Evolutionary conservation across 2,113 vertebrate species (phyloP).

Genomic region (Chaenocephalus aceratus): DNA sequence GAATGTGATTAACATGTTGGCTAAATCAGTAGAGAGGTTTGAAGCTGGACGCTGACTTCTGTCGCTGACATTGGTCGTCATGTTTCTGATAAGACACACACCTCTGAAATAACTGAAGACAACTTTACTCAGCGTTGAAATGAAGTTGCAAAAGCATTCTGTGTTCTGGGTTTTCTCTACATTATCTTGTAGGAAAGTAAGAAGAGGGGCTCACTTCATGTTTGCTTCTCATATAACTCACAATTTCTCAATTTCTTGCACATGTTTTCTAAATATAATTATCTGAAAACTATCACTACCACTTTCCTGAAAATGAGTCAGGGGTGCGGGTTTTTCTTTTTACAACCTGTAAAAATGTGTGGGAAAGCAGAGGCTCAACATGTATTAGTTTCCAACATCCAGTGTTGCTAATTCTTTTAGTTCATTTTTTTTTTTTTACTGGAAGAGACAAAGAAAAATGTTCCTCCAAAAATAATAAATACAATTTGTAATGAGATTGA

Average conservation of each 20-base stretch:
- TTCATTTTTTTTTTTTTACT: too few relatives aligned
- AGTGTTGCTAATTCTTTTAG: background rate
- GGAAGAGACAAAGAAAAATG: too few relatives aligned
- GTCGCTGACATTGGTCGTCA: background rate
- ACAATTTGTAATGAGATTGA: too few relatives aligned
- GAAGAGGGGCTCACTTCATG: too few relatives aligned
- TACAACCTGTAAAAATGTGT: background rate
- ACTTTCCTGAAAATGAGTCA: background rate
- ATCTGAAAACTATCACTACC: background rate
- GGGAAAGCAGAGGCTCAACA: background rate
- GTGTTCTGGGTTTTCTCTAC: background rate
- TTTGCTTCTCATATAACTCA: too few relatives aligned
- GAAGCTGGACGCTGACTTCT: background rate
- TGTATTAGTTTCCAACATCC: constrained; percentile 10
- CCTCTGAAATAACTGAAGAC: background rate
- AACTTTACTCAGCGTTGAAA: background rate
- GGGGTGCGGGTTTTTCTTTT: background rate
- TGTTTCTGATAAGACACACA: background rate
- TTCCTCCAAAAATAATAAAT: too few relatives aligned
- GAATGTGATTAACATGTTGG: background rate
- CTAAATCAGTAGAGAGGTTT: background rate
- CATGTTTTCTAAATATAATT: background rate
- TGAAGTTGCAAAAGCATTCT: background rate
- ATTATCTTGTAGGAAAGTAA: too few relatives aligned
- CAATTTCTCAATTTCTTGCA: too few relatives aligned